Base-by-base conservation (phyloP, 2,797 vertebrate species). In the Lepilemur septentrionalis region DNA sequence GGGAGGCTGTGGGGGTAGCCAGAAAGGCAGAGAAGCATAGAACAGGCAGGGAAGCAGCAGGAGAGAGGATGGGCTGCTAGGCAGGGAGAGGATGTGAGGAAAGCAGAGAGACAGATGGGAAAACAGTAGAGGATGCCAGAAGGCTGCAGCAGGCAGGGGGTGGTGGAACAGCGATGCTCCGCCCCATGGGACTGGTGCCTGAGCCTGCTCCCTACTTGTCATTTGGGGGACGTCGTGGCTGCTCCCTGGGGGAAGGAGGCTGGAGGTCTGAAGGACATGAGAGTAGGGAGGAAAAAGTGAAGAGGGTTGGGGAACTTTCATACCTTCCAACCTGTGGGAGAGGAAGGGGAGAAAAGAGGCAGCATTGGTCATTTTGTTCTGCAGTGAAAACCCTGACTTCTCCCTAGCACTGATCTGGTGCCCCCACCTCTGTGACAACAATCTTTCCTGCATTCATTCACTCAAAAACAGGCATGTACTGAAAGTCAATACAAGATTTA, bases 41-140 rank as follows among this genome's bases (percentile, higher is more conserved):
- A 96, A 93, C 95, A 97, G 98, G 92, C 15, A 50, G 92, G 41
- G 63, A 93, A 94, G 59, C 97, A 96, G 96, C 96, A 86, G 97
- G 97, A 85, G 91, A 92, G 82, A 97, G 81, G 85, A 75, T 7
- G 76, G 50, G 80, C 70, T 75, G 94, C 93, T 73, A 85, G 73
- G 90, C 82, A 85, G 93, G 95, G 91, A 95, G 94, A 89, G 96
- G 82, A n/a, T 52, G 75, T 80, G 83, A 91, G 85, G 89, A 79
- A 82, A 87, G 76, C 50, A 90, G 89, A 83, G 78, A 97, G 90
- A 96, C 97, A 97, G 97, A 97, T 96, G 97, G 97, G 95, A 88
- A 96, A 96, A 88, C 82, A 92, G 91, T 84, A 88, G 79, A 86
- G 85, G 57, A 15, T 55, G 96, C 84, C 55, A 82, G 83, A 95